Percentiles rank a stretch among this genome's conserved stretches.
Conservation (phyloP, 2,797 vertebrate genomes). For the Lemur catta region DNA sequence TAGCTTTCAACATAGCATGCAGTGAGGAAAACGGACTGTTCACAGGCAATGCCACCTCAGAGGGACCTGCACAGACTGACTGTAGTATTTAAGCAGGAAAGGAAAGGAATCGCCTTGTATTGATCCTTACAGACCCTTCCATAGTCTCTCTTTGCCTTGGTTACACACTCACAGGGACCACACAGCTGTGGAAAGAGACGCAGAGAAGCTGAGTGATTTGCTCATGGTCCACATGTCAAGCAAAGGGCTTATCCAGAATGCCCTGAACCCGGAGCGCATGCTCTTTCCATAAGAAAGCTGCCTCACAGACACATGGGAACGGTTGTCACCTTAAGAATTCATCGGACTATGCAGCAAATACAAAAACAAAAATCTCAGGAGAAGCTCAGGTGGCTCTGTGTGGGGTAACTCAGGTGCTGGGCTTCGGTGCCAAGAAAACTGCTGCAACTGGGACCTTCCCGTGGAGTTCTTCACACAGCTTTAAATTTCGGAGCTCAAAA, state of each 20-base stretch:
- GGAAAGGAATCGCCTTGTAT: neutral
- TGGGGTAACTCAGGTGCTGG: neutral
- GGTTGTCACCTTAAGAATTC: neutral
- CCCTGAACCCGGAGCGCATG: neutral
- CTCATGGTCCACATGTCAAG: neutral
- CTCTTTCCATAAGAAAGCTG: neutral
- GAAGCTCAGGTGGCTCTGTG: neutral
- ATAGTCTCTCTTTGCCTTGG: neutral
- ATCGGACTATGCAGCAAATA: neutral
- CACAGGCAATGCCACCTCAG: too few species aligned
- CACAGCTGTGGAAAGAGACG: neutral
- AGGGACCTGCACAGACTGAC: neutral
- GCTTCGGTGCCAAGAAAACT: too few species aligned
- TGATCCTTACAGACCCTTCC: neutral
- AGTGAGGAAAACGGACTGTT: too few species aligned
- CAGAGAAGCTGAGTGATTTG: neutral
- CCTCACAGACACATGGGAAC: neutral
- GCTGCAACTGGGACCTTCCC: neutral
- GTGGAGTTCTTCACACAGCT: fast-evolving
- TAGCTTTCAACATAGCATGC: neutral
- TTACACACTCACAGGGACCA: neutral
- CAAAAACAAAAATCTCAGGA: neutral
- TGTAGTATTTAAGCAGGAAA: too few species aligned
- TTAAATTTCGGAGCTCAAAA: neutral
- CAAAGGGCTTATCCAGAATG: neutral